Conservation (phyloP, 2,797 vertebrate genomes). For the Betta splendens region DNA sequence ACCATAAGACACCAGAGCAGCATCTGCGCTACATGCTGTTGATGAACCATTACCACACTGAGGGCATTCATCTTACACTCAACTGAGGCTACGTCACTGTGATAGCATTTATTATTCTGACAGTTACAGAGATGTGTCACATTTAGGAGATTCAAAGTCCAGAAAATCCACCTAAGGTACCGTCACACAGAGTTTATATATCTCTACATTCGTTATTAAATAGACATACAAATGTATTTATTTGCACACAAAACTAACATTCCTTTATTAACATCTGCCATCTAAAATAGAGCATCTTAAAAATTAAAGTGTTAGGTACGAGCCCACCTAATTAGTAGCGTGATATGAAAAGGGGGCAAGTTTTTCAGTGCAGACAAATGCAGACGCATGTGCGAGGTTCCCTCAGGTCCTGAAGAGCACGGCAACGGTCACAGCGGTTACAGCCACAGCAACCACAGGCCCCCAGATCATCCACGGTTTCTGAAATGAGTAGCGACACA, state of each 20-base stretch:
- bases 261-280: constrained; percentile 63
- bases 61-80: constrained; percentile 36
- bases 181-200: constrained; percentile 38
- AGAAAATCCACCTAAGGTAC: constrained; percentile 44
- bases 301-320: constrained; percentile 69
- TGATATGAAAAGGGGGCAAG: constrained; percentile 63
- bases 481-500: constrained; percentile 87
- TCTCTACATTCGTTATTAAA: constrained; percentile 70
- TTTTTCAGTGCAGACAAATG: constrained; percentile 49
- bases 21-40: no score
- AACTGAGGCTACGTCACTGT: constrained; percentile 27
- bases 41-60: constrained; percentile 1
- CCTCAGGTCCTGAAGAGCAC: constrained; percentile 93
- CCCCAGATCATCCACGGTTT: constrained; percentile 94
- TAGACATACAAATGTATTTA: constrained; percentile 40
- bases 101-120: constrained; percentile 58
- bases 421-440: constrained; percentile 93
- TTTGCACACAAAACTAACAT: constrained; percentile 56
- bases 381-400: constrained; percentile 27
- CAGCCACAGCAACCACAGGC: constrained; percentile 89
- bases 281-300: constrained; percentile 69
- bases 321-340: constrained; percentile 64
- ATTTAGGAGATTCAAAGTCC: constrained; percentile 39
- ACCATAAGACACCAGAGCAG: no score
- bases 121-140: constrained; percentile 50